A percentile compares a stretch with the other conserved stretches of the same genome.
These are phyloP conservation scores for Eurosta solidaginis DNA, from an alignment of 1,140 invertebrate genomes.

Conservation along the genomic window DNA sequence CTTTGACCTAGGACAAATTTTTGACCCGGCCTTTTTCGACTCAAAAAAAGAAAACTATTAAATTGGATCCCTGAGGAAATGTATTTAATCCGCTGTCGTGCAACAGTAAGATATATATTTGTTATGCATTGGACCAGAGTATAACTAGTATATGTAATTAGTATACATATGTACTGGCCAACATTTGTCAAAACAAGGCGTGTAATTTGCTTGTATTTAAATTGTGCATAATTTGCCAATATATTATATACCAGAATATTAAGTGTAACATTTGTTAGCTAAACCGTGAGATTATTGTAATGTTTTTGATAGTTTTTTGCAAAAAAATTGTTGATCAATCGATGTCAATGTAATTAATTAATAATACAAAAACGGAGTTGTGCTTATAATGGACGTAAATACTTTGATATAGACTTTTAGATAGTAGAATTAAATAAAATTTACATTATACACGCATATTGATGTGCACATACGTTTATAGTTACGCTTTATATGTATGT, in stretches of 20 bases:
- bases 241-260: not conserved
- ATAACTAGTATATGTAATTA: too few relatives aligned
- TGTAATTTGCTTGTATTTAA: not conserved
- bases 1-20: too few relatives aligned
- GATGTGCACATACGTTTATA: not conserved
- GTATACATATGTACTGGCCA: not conserved
- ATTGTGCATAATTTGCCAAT: constrained; percentile 11
- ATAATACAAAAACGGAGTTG: constrained; percentile 6
- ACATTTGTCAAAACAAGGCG: not conserved
- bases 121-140: too few relatives aligned
- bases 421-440: constrained; percentile 24
- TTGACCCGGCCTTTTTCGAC: too few relatives aligned
- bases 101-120: too few relatives aligned
- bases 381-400: not conserved
- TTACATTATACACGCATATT: constrained; percentile 17
- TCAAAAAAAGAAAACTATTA: too few relatives aligned
- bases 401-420: constrained; percentile 11
- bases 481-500: constrained; percentile 18
- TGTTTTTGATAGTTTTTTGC: not conserved
- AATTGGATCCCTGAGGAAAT: too few relatives aligned
- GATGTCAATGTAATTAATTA: not conserved
- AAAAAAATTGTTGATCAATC: not conserved
- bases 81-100: too few relatives aligned
- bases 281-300: not conserved
- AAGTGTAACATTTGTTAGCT: constrained; percentile 5